phyloP scores from a whole-genome alignment of 2,888 invertebrate genomes.

The Globia sparganii region DNA sequence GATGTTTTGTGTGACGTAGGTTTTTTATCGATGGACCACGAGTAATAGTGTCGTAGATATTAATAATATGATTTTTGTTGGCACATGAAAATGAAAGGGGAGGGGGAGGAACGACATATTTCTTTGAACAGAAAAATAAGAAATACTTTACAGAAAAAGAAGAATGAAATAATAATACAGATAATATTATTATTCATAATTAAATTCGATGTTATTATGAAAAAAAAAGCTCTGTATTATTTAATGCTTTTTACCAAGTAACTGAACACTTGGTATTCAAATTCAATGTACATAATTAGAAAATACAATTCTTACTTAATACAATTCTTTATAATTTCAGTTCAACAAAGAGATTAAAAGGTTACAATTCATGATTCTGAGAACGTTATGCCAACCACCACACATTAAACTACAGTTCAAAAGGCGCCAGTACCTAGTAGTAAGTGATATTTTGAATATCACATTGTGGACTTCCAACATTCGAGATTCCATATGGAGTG shows the following conservation, averaged over 20 bases:
- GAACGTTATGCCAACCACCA: neutral
- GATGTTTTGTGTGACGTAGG: conserved; percentile 29
- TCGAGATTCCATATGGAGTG: conserved; percentile 23
- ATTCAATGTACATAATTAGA: neutral
- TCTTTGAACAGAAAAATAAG: neutral
- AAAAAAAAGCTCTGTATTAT: neutral
- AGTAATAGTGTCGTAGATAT: neutral
- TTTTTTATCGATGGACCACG: conserved; percentile 31
- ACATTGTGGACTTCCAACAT: conserved; percentile 14
- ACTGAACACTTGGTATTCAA: neutral
- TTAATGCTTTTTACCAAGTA: neutral
- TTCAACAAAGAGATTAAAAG: neutral
- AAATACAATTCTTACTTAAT: too few relatives aligned
- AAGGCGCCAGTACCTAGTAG: neutral
- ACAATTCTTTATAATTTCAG: neutral
- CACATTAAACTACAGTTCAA: neutral
- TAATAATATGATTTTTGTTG: neutral
- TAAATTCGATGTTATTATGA: neutral
- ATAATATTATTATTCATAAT: neutral
- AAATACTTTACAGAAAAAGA: neutral
- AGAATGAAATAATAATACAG: too few relatives aligned
- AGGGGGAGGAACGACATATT: neutral
- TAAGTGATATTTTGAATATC: conserved; percentile 36
- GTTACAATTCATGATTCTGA: neutral
- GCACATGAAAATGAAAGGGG: neutral